Conservation (phyloP, 2,113 vertebrate species). For the Ardeotis arabs region DNA sequence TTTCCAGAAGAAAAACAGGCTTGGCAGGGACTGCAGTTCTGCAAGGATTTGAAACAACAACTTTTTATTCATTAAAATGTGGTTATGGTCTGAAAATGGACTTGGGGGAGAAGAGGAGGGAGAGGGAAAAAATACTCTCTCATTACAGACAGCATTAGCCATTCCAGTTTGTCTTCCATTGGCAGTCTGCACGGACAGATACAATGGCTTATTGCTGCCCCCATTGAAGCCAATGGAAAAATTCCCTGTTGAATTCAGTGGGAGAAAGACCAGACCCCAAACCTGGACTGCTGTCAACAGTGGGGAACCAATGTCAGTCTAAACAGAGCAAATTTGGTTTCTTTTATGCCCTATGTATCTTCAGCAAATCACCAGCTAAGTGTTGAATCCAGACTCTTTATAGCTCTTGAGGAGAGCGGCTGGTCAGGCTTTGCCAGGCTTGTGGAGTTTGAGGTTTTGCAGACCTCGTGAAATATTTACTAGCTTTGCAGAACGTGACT, state of each 20-base stretch:
- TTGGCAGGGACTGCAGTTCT: conserved; percentile 55
- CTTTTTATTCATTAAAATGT: conserved; percentile 74
- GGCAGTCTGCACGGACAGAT: conserved; percentile 57
- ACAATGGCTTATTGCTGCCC: conserved; percentile 52
- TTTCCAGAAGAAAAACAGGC: conserved; percentile 70
- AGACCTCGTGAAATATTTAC: not conserved
- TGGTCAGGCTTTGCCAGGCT: conserved; percentile 4
- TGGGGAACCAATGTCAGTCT: not conserved
- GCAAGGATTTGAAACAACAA: conserved; percentile 63
- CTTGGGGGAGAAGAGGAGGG: conserved; percentile 30
- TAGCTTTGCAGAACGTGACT: not conserved
- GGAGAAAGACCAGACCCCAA: conserved; percentile 50
- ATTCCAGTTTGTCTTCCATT: conserved; percentile 53
- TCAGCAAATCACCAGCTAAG: not conserved
- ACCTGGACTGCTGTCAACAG: conserved; percentile 6
- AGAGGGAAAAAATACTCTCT: conserved; percentile 46
- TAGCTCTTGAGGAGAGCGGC: not conserved
- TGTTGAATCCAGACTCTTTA: not conserved
- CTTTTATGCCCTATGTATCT: not conserved
- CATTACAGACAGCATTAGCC: conserved; percentile 56
- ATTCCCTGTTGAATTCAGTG: conserved; percentile 33
- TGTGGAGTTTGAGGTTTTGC: conserved; percentile 2
- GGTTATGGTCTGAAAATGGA: conserved; percentile 67
- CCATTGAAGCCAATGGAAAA: conserved; percentile 26
- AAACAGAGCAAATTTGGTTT: not conserved